Percentiles rank a stretch among this genome's conserved stretches.
Evolutionary conservation across 2,888 invertebrate species (phyloP).

Genomic region (Plebejus argus): DNA sequence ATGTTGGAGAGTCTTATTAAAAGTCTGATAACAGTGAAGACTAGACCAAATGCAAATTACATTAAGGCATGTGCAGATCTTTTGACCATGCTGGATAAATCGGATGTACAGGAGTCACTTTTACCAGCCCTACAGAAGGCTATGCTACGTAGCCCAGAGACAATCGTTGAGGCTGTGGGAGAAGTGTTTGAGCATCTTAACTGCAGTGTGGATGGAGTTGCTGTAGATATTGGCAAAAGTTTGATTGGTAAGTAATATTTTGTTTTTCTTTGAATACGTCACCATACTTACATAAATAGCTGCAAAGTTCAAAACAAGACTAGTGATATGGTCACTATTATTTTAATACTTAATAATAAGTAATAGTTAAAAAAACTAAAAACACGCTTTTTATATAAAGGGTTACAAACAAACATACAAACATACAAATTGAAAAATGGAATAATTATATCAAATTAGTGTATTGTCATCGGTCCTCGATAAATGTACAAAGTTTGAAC

Average conservation of each 20-base stretch:
- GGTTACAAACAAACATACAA: too few relatives aligned
- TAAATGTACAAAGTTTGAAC: too few relatives aligned
- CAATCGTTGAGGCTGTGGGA: conserved; percentile 90
- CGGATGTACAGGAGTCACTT: conserved; percentile 87
- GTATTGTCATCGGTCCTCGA: too few relatives aligned
- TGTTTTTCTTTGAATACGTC: neutral
- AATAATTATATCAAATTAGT: too few relatives aligned
- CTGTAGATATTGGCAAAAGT: conserved; percentile 89
- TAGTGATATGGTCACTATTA: too few relatives aligned
- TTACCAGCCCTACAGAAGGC: conserved; percentile 94
- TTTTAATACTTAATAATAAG: too few relatives aligned
- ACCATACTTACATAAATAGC: neutral
- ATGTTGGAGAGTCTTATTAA: conserved; percentile 88
- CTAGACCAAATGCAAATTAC: conserved; percentile 85
- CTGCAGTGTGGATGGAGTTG: conserved; percentile 89
- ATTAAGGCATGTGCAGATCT: conserved; percentile 85
- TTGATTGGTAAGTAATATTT: conserved; percentile 82
- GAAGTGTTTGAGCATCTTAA: conserved; percentile 86
- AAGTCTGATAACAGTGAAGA: conserved; percentile 88
- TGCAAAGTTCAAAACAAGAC: too few relatives aligned
- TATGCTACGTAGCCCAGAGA: conserved; percentile 96
- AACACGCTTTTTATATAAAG: too few relatives aligned
- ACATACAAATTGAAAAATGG: too few relatives aligned
- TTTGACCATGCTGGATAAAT: conserved; percentile 81
- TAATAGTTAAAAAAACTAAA: too few relatives aligned